These are phyloP conservation scores for Prosopocoilus inquinatus DNA, from an alignment of 2,888 invertebrate genomes.

Conservation along the genomic window DNA sequence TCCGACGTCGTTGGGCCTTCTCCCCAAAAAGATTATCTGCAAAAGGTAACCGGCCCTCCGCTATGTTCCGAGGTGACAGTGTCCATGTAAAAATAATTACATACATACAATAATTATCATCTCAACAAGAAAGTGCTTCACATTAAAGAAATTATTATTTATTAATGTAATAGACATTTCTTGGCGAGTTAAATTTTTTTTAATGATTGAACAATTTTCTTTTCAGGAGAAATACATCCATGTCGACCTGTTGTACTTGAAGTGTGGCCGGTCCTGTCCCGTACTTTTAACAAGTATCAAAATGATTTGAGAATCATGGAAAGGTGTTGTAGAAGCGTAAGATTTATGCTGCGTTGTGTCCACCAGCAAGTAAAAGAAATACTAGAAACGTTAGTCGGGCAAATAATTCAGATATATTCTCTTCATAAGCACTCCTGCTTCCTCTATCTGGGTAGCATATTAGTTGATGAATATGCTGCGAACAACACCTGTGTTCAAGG, in stretches of 20 bases:
- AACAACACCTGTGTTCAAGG: constrained; percentile 71
- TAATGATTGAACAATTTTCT: no score
- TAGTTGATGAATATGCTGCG: constrained; percentile 86
- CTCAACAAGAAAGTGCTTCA: no score
- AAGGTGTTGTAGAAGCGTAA: constrained; percentile 83
- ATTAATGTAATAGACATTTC: no score
- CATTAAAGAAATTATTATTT: no score
- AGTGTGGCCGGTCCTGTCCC: constrained; percentile 85
- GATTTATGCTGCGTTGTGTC: constrained; percentile 86
- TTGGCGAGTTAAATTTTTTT: no score
- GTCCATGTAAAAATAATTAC: no score
- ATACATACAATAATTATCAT: no score
- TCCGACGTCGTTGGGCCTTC: no score
- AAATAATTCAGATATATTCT: constrained; percentile 79
- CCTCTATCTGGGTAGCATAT: constrained; percentile 83
- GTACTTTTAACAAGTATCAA: constrained; percentile 75
- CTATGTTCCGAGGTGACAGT: no score
- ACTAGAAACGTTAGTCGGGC: constrained; percentile 77
- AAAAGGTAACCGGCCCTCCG: no score
- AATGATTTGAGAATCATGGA: constrained; percentile 87
- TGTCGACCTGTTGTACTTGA: constrained; percentile 55
- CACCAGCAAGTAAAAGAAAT: constrained; percentile 74
- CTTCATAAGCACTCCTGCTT: constrained; percentile 85
- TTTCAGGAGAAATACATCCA: constrained; percentile 41
- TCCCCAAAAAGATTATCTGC: no score